Evolutionary conservation across 2,113 vertebrate species (phyloP).

Genomic region (Opisthocomus hoazin): DNA sequence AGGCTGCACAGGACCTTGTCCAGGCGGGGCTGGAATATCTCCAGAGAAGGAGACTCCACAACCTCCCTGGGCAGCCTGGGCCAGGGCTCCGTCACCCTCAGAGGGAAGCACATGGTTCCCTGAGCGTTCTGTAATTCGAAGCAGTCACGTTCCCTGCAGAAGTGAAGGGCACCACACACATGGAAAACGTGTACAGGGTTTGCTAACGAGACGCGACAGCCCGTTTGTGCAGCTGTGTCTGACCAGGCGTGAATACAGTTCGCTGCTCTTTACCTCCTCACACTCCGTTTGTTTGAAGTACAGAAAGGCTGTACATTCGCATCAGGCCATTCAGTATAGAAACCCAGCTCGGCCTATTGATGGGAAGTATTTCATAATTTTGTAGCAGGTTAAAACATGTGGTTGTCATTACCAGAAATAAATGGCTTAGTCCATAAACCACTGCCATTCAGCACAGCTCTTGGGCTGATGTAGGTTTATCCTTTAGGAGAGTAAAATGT

Average conservation of each 20-base stretch:
- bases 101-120: no score
- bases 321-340: not conserved
- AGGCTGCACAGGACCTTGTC: no score
- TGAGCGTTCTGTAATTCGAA: not conserved
- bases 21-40: no score
- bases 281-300: not conserved
- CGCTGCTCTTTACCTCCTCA: not conserved
- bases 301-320: not conserved
- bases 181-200: not conserved
- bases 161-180: not conserved
- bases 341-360: not conserved
- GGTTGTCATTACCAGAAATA: slow-evolving; percentile 32
- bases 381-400: slow-evolving; percentile 21
- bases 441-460: not conserved
- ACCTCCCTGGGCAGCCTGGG: no score
- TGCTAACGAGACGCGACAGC: not conserved
- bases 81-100: no score
- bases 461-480: not conserved
- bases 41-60: no score
- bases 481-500: not conserved
- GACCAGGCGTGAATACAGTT: not conserved
- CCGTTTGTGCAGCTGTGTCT: slow-evolving; percentile 28
- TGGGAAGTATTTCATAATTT: slow-evolving; percentile 31
- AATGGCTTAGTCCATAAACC: slow-evolving; percentile 8
- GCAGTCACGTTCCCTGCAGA: not conserved